A percentile compares a stretch with the other conserved stretches of the same genome.
Evolutionary conservation across 2,888 invertebrate species (phyloP).

Genomic region (Celastrina argiolus): DNA sequence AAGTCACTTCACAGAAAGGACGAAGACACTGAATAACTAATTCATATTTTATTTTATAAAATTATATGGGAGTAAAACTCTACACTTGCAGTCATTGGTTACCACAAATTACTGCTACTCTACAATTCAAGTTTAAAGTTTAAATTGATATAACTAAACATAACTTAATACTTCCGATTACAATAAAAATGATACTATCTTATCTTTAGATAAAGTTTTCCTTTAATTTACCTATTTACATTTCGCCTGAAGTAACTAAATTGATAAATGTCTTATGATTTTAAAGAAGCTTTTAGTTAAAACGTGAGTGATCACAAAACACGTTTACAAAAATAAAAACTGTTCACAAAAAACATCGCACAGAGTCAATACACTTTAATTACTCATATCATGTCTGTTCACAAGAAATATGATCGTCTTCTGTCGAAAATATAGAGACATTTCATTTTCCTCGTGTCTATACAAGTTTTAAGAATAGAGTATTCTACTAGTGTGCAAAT

Average conservation of each 20-base stretch:
- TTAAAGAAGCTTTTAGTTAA: background rate
- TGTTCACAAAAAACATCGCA: background rate
- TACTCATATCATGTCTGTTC: background rate
- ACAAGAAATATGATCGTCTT: background rate
- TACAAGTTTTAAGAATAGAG: background rate
- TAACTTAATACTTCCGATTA: background rate
- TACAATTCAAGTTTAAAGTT: background rate
- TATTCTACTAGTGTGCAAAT: too few species aligned
- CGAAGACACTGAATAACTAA: too few species aligned
- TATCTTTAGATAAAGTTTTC: background rate
- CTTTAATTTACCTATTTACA: background rate
- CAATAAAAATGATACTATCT: background rate
- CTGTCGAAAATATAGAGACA: background rate
- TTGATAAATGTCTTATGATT: background rate
- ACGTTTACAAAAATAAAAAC: conserved; percentile 2
- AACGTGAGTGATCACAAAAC: background rate
- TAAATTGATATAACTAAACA: background rate
- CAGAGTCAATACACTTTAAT: conserved; percentile 6
- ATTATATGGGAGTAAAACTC: background rate
- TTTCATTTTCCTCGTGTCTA: background rate
- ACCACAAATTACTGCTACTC: background rate
- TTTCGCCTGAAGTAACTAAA: background rate
- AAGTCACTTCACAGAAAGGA: background rate
- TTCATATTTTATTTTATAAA: too few species aligned
- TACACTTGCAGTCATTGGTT: background rate